Conservation (phyloP, 2,797 vertebrate genomes). For the Gymnothorax javanicus region DNA sequence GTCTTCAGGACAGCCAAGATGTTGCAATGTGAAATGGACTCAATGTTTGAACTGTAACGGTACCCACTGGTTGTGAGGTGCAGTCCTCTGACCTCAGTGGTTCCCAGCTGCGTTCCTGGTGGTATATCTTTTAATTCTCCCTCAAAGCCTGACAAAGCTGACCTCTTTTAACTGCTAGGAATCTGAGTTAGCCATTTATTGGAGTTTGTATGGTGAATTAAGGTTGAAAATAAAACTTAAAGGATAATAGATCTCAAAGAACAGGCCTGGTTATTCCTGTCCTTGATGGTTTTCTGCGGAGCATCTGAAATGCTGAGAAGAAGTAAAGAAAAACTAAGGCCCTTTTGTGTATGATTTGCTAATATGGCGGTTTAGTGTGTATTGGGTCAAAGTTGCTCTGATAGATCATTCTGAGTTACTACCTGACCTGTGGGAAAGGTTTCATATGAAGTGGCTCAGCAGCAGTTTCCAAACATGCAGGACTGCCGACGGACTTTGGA, state of each 20-base stretch:
- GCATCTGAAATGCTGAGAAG: not conserved
- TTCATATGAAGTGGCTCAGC: not conserved
- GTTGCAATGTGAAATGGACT: not conserved
- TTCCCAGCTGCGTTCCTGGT: too few species aligned
- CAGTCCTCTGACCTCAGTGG: too few species aligned
- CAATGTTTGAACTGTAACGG: too few species aligned
- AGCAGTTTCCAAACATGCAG: not conserved
- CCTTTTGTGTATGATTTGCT: not conserved
- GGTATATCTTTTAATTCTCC: too few species aligned
- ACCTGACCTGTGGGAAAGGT: not conserved
- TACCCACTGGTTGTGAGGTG: too few species aligned
- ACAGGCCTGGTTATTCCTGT: too few species aligned
- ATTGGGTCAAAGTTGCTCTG: not conserved
- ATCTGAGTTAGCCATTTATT: too few species aligned
- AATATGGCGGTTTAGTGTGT: not conserved
- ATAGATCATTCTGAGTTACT: not conserved
- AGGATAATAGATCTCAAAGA: too few species aligned
- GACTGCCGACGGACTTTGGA: not conserved
- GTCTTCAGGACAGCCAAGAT: not conserved
- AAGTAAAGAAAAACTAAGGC: not conserved
- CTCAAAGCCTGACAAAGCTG: too few species aligned
- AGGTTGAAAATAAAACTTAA: too few species aligned
- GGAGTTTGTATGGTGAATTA: too few species aligned
- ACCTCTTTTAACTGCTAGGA: too few species aligned
- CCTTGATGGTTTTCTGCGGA: not conserved